phyloP scores from a whole-genome alignment of 2,797 vertebrate species.

The Austrolebias charrua region DNA sequence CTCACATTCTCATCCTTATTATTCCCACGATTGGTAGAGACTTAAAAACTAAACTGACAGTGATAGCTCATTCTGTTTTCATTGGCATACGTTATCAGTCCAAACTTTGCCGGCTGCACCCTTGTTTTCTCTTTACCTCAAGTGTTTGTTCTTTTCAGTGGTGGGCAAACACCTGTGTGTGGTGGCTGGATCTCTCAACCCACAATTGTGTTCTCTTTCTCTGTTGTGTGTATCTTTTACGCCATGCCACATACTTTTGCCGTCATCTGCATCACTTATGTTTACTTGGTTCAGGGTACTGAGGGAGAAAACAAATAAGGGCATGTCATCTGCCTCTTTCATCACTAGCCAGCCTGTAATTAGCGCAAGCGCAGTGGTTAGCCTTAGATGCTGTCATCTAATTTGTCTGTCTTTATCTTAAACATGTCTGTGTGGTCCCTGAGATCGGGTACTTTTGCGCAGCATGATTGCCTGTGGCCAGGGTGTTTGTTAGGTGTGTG shows the following conservation, averaged over 20 bases:
- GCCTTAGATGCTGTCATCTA: conserved; percentile 79
- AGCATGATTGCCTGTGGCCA: conserved; percentile 65
- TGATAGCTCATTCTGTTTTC: conserved; percentile 58
- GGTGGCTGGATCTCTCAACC: conserved; percentile 36
- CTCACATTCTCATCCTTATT: conserved; percentile 41
- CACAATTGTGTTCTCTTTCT: conserved; percentile 33
- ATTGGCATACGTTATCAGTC: conserved; percentile 57
- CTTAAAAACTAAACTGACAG: conserved; percentile 38
- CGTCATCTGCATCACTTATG: conserved; percentile 42
- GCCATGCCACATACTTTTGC: conserved; percentile 49
- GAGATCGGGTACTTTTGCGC: conserved; percentile 54
- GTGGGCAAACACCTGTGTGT: conserved; percentile 74
- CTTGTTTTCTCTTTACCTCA: conserved; percentile 62
- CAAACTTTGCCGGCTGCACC: conserved; percentile 58
- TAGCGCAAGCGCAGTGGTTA: conserved; percentile 78
- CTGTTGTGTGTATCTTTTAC: conserved; percentile 30
- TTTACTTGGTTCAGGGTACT: conserved; percentile 64
- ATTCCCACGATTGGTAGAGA: conserved; percentile 33
- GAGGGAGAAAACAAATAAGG: conserved; percentile 74
- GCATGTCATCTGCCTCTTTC: conserved; percentile 77
- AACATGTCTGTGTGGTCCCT: conserved; percentile 83
- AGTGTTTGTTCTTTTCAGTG: conserved; percentile 45
- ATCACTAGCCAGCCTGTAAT: conserved; percentile 78
- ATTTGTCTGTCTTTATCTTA: conserved; percentile 85
- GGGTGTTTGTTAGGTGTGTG: conserved; percentile 68